phyloP scores from a whole-genome alignment of 2,113 vertebrate species.

The Silurus asotus region DNA sequence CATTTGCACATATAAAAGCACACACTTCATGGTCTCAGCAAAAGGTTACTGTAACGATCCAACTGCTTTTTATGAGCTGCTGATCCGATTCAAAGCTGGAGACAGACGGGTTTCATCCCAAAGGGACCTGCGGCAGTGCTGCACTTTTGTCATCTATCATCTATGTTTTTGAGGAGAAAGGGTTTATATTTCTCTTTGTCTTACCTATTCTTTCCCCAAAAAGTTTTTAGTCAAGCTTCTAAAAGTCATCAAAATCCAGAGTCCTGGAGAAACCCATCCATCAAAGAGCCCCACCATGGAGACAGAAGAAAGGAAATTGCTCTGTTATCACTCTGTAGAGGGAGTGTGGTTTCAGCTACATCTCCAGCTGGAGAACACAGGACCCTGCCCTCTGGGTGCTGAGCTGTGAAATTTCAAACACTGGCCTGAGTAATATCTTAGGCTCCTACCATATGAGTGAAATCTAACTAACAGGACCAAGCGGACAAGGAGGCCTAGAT shows the following conservation, averaged over 20 bases:
- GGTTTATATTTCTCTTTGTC: constrained; percentile 10
- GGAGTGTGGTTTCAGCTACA: constrained; percentile 28
- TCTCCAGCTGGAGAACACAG: constrained; percentile 46
- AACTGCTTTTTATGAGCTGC: constrained; percentile 18
- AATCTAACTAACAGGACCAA: constrained; percentile 21
- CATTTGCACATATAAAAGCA: constrained; percentile 42
- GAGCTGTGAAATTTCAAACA: constrained; percentile 47
- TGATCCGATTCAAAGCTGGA: constrained; percentile 16
- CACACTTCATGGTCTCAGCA: constrained; percentile 2
- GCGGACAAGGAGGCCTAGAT: not conserved
- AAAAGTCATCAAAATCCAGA: constrained; percentile 47
- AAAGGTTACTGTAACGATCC: constrained; percentile 8
- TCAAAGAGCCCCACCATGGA: constrained; percentile 36
- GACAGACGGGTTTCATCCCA: constrained; percentile 29
- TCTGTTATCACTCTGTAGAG: constrained; percentile 20
- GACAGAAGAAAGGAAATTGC: constrained; percentile 52
- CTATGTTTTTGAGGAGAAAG: constrained; percentile 1
- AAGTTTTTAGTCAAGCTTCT: constrained; percentile 42
- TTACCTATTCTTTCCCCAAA: constrained; percentile 18
- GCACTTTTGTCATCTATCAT: constrained; percentile 29
- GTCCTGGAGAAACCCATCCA: constrained; percentile 52
- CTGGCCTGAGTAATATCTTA: constrained; percentile 35
- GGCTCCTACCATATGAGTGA: constrained; percentile 14
- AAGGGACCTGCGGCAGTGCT: constrained; percentile 18
- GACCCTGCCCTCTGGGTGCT: constrained; percentile 39